Conservation (phyloP, 1,140 invertebrate species). For the Drosophila kurseongensis region DNA sequence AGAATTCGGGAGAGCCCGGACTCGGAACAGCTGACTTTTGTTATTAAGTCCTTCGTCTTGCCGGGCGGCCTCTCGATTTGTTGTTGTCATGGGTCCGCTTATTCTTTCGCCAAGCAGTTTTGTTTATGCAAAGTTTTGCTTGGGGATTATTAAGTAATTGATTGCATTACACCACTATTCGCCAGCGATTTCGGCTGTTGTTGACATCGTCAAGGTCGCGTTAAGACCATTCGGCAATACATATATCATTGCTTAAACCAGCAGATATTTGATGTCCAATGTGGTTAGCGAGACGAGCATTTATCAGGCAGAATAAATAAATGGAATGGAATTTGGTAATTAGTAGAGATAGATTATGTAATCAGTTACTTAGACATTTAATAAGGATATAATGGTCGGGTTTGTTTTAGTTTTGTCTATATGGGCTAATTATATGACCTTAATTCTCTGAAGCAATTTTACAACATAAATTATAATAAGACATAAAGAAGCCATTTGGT, state of each 20-base stretch:
- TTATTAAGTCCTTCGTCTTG: conserved; percentile 55
- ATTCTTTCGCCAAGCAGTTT: conserved; percentile 11
- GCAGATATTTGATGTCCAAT: background rate
- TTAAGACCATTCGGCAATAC: background rate
- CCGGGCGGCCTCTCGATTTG: conserved; percentile 45
- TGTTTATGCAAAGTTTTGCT: conserved; percentile 39
- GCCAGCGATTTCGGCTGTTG: conserved; percentile 8
- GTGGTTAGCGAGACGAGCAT: conserved; percentile 2
- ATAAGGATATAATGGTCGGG: background rate
- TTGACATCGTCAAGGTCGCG: conserved; percentile 11
- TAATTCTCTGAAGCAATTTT: too few relatives aligned
- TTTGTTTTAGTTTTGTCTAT: background rate
- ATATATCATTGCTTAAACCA: conserved; percentile 18
- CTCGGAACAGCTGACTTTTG: conserved; percentile 76
- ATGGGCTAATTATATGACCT: too few relatives aligned
- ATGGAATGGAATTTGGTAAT: background rate
- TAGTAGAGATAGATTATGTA: conserved; percentile 1
- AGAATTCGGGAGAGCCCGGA: conserved; percentile 8
- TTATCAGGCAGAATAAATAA: background rate
- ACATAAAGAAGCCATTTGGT: too few relatives aligned
- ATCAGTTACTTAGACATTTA: conserved; percentile 11
- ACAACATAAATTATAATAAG: too few relatives aligned
- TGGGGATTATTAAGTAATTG: conserved; percentile 39
- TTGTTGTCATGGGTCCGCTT: conserved; percentile 12
- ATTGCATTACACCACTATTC: conserved; percentile 32